Percentiles rank a stretch among this genome's conserved stretches.
These are phyloP conservation scores for Harmothoe impar DNA, from an alignment of 2,888 invertebrate species.

Conservation along the genomic window DNA sequence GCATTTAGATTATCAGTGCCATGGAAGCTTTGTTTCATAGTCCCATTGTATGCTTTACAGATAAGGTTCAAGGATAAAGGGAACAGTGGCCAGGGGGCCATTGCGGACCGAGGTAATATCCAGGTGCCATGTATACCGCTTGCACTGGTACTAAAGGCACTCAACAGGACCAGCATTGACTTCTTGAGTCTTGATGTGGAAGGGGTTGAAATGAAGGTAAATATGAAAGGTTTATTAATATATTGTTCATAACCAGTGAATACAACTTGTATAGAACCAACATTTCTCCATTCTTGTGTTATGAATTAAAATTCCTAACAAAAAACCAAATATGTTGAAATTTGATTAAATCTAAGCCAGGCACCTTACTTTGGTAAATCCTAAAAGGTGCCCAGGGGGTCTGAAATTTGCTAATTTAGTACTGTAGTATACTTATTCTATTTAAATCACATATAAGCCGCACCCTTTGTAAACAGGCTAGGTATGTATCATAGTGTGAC, in stretches of 20 bases:
- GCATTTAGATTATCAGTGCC: too few species aligned
- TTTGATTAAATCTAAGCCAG: background rate
- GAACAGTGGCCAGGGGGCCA: background rate
- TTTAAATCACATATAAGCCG: background rate
- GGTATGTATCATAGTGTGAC: too few species aligned
- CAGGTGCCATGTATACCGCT: background rate
- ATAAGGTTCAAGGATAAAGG: background rate
- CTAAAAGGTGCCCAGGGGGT: too few species aligned
- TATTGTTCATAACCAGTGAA: background rate
- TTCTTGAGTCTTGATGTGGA: constrained; percentile 49
- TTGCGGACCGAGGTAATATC: background rate
- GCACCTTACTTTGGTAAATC: too few species aligned
- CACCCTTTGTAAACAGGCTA: too few species aligned
- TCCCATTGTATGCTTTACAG: background rate
- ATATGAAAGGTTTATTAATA: background rate
- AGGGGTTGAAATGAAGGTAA: constrained; percentile 20
- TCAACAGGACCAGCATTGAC: background rate
- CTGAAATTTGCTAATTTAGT: too few species aligned
- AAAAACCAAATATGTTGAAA: background rate
- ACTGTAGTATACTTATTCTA: too few species aligned
- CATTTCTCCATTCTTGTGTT: background rate
- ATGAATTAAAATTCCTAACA: background rate
- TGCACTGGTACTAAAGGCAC: background rate
- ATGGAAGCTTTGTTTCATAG: background rate
- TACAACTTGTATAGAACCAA: background rate